A percentile compares a stretch with the other conserved stretches of the same genome.
Conservation (phyloP, 2,888 invertebrate species). For the Torymus texanus region DNA sequence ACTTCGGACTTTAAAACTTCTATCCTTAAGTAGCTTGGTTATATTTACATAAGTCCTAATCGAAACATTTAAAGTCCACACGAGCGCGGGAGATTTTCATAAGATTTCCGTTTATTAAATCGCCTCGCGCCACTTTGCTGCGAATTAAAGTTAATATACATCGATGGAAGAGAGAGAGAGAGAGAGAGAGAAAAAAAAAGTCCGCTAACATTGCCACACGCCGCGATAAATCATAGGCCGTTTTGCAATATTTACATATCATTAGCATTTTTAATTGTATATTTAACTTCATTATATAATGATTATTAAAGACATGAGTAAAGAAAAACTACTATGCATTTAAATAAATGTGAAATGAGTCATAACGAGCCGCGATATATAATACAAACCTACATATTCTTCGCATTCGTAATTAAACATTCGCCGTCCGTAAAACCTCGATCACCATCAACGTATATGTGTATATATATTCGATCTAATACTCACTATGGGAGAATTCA, state of each 20-base stretch:
- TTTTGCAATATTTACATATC: slow-evolving; percentile 2
- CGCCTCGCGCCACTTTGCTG: slow-evolving; percentile 16
- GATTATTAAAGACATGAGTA: too few species aligned
- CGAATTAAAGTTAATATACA: slow-evolving; percentile 21
- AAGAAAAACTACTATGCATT: too few species aligned
- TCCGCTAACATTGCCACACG: not conserved
- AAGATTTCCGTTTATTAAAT: slow-evolving; percentile 31
- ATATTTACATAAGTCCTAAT: slow-evolving; percentile 41
- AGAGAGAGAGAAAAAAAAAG: not conserved
- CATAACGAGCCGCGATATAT: too few species aligned
- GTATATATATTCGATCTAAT: too few species aligned
- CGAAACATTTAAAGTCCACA: not conserved
- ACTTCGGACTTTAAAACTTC: slow-evolving; percentile 23
- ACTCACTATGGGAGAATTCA: too few species aligned
- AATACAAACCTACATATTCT: too few species aligned
- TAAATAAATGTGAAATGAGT: too few species aligned
- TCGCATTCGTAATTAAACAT: too few species aligned
- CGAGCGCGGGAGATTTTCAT: not conserved
- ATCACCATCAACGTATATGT: too few species aligned
- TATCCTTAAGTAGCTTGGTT: not conserved
- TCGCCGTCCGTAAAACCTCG: too few species aligned
- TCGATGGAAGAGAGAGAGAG: not conserved
- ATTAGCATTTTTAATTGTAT: not conserved
- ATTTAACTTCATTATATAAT: not conserved
- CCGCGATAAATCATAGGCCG: not conserved